Evolutionary conservation across 2,888 invertebrate genomes (phyloP).

Genomic region (Carpatolechia fugitivella): DNA sequence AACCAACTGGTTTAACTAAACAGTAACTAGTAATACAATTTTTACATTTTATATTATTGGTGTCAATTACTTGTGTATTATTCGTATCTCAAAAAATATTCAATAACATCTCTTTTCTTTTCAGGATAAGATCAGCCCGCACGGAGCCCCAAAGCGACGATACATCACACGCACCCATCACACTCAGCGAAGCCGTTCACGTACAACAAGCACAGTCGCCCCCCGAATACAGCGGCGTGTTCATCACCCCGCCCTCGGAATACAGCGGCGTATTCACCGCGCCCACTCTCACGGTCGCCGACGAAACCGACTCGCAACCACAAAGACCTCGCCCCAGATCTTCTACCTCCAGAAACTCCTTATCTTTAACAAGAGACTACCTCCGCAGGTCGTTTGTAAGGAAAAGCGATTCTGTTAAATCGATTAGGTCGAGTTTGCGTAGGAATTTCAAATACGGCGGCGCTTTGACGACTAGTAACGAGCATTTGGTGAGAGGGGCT

Average conservation of each 20-base stretch:
- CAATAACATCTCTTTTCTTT: slow-evolving; percentile 16
- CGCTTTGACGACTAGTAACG: slow-evolving; percentile 72
- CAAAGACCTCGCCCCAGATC: slow-evolving; percentile 34
- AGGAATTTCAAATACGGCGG: slow-evolving; percentile 68
- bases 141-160: slow-evolving; percentile 46
- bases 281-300: slow-evolving; percentile 51
- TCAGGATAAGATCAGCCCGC: slow-evolving; percentile 60
- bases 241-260: slow-evolving; percentile 40
- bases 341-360: slow-evolving; percentile 50
- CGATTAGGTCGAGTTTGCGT: slow-evolving; percentile 63
- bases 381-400: slow-evolving; percentile 63
- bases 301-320: slow-evolving; percentile 48
- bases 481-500: slow-evolving; percentile 79
- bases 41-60: too few relatives aligned
- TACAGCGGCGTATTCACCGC: slow-evolving; percentile 45
- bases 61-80: too few relatives aligned
- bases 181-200: slow-evolving; percentile 65
- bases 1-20: too few relatives aligned
- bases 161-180: slow-evolving; percentile 59
- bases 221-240: slow-evolving; percentile 46
- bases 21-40: too few relatives aligned
- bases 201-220: slow-evolving; percentile 41
- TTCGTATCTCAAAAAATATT: neutral
- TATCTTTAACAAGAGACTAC: slow-evolving; percentile 58
- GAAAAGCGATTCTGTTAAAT: slow-evolving; percentile 65